These are phyloP conservation scores for Hemibates koningsi DNA, from an alignment of 2,113 vertebrate genomes.

Conservation along the genomic window DNA sequence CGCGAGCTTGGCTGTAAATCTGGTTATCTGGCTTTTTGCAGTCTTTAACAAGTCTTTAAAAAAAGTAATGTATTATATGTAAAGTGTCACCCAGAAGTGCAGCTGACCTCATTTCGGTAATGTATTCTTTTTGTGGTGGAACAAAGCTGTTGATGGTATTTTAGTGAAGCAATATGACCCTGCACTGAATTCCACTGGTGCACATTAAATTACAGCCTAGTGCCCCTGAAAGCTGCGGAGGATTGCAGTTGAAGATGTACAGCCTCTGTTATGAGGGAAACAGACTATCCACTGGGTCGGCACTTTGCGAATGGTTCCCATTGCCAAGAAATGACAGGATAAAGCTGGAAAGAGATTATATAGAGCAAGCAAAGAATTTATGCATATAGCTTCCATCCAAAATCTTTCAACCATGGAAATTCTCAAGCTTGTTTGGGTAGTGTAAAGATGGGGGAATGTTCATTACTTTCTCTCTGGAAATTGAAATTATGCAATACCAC, in stretches of 20 bases:
- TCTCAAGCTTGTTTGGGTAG: not conserved
- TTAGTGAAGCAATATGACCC: slow-evolving; percentile 55
- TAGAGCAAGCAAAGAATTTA: slow-evolving; percentile 2
- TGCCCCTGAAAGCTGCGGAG: slow-evolving; percentile 37
- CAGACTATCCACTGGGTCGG: slow-evolving; percentile 19
- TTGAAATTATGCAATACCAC: not conserved
- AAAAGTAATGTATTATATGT: slow-evolving; percentile 17
- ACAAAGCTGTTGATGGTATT: slow-evolving; percentile 69
- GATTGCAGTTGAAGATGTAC: slow-evolving; percentile 53
- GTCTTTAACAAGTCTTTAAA: slow-evolving; percentile 13
- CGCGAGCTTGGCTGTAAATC: slow-evolving; percentile 31
- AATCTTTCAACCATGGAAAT: not conserved
- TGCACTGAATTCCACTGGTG: slow-evolving; percentile 45
- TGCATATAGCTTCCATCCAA: slow-evolving; percentile 16
- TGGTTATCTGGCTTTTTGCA: slow-evolving; percentile 34
- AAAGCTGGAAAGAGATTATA: slow-evolving; percentile 40
- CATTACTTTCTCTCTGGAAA: not conserved
- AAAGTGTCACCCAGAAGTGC: slow-evolving; percentile 19
- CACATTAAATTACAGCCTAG: slow-evolving; percentile 61
- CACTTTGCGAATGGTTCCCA: slow-evolving; percentile 24
- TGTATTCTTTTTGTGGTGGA: slow-evolving; percentile 52
- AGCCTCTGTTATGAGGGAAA: slow-evolving; percentile 46
- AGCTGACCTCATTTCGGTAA: slow-evolving; percentile 50
- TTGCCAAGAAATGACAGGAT: slow-evolving; percentile 45
- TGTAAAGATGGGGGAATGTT: not conserved